These are phyloP conservation scores for Pterostichus niger DNA, from an alignment of 2,888 invertebrate species.

Conservation along the genomic window DNA sequence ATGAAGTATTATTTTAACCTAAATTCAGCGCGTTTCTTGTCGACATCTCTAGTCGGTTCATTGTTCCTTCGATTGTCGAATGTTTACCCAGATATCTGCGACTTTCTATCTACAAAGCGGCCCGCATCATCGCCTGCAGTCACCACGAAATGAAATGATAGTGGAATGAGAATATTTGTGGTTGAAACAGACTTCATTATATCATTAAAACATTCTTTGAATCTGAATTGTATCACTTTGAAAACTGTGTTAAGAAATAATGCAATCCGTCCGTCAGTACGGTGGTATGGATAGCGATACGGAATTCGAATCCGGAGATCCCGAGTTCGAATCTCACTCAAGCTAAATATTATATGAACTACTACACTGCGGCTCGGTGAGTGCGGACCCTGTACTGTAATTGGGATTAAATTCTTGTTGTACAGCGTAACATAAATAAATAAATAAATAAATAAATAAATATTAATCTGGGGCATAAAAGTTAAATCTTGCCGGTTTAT, in stretches of 20 bases:
- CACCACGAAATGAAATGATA: constrained; percentile 42
- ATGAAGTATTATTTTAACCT: constrained; percentile 21
- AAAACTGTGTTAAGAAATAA: constrained; percentile 23
- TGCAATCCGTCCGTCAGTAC: too few species aligned
- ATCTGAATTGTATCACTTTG: constrained; percentile 43
- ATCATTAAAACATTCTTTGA: constrained; percentile 47
- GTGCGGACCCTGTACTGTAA: too few species aligned
- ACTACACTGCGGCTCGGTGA: too few species aligned
- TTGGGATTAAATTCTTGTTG: too few species aligned
- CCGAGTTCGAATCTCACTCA: too few species aligned
- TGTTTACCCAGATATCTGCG: constrained; percentile 24
- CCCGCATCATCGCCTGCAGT: constrained; percentile 9
- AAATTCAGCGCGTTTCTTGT: background rate
- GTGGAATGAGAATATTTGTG: constrained; percentile 19
- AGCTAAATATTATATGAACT: too few species aligned
- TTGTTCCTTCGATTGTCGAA: constrained; percentile 34
- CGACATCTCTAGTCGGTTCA: background rate
- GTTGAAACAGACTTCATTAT: constrained; percentile 47
- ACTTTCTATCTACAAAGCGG: constrained; percentile 17
- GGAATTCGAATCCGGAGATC: too few species aligned
- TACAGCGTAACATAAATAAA: too few species aligned
- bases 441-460: too few species aligned
- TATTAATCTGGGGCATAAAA: too few species aligned
- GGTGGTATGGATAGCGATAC: too few species aligned
- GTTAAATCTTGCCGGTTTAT: too few species aligned